Base-by-base conservation (phyloP, 2,113 vertebrate species). In the Calypte anna region DNA sequence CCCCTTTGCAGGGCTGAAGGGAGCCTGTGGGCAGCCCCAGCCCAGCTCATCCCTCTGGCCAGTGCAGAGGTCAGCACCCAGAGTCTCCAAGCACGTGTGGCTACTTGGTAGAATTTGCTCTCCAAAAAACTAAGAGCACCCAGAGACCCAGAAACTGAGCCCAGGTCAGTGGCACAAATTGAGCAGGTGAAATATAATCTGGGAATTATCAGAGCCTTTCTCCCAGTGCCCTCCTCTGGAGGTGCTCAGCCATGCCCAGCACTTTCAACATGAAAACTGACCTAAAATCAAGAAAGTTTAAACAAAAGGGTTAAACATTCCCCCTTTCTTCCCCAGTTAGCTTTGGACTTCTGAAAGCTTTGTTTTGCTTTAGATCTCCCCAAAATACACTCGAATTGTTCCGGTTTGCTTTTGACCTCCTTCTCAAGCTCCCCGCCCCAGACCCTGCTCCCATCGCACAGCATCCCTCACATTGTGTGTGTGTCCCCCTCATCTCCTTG, bases 101-200 rank as follows among this genome's bases (percentile, higher is more conserved):
- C n/a, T 40, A 2, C 19, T 10, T 5, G 24, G 11, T 10, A 59
- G 69, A 74, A 57, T 81, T 61, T 33, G 40, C 21, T 44, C 38
- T 58, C n/a, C 20, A 17, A 58, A 36, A 14, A 36, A 46, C 18
- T 24, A 66, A 43, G 10, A 66, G 21, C 58, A 77, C 25, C 31
- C 44, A 54, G 48, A 72, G 18, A 43, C 24, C 5, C 50, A 74
- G 44, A 83, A n/a, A 17, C 19, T 3, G 51, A 90, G 79, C 53
- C 72, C 10, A 0, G 36, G 5, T 66, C 48, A 4, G 27, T 27
- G 13, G 0, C 30, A 24, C 38, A 22, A 24, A 5, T 15, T 20
- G 36, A 6, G 7, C 5, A 1, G 9, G 21, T 23, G 43, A 30
- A 30, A 72, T 12, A 5, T 2, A 54, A 67, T 3, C 1, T 44